phyloP scores from a whole-genome alignment of 2,113 vertebrate genomes.

The Chaetops frenatus region DNA sequence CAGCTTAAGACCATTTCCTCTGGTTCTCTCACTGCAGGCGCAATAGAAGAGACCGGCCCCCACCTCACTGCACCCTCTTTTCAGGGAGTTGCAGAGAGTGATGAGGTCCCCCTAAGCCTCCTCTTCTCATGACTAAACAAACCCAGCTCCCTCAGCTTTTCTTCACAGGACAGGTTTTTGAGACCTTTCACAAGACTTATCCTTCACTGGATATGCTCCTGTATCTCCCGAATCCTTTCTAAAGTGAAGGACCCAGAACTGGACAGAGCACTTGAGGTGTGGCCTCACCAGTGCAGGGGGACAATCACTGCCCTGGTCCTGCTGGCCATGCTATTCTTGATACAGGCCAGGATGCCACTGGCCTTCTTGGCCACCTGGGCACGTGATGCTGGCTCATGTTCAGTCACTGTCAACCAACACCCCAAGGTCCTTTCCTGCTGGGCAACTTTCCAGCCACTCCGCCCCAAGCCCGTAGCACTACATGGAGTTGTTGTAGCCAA shows the following conservation, averaged over 20 bases:
- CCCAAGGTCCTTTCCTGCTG: neutral
- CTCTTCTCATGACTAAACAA: neutral
- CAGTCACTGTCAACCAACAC: neutral
- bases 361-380: neutral
- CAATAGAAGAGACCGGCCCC: accelerated
- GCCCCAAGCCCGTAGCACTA: accelerated
- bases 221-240: neutral
- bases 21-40: too few relatives aligned
- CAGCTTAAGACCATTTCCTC: neutral
- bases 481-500: neutral
- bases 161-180: neutral
- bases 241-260: neutral
- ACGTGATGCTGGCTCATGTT: neutral
- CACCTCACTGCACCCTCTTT: neutral
- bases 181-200: neutral
- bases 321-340: neutral
- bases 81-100: neutral
- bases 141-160: neutral
- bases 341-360: neutral
- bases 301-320: neutral
- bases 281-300: neutral
- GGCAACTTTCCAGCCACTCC: neutral
- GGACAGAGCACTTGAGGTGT: too few relatives aligned
- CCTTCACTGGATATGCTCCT: neutral
- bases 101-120: accelerated